Evolutionary conservation across 2,797 vertebrate species (phyloP), one percentile per base, ranked within the genome.

Genomic region (Philypnodon macrostomus): DNA sequence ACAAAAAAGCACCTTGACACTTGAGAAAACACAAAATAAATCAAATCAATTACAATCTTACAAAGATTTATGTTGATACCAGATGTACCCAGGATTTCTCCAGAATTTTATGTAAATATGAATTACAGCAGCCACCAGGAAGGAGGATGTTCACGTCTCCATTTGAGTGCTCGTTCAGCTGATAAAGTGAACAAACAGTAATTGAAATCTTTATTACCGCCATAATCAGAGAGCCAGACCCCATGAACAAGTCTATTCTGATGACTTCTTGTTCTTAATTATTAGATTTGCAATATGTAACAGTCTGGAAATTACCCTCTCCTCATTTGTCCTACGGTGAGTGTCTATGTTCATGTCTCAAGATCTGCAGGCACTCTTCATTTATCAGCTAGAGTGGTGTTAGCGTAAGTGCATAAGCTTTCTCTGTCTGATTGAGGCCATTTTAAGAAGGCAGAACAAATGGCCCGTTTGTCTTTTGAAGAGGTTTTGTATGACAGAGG

Each of bases 381-480:
- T 53, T 63, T 38, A 15, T 41, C 45, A 52, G 3, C 2, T 56
- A 39, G 33, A 66, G 53, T 37, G 42, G 14, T 15, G 27, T 53
- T 41, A 37, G 16, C 8, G 7, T 14, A 30, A 40, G 18, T 13
- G 14, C 0, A 1, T 15, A 19, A 59, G 58, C 40, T 7, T 16
- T 37, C 50, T 30, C 27, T 27, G 17, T 29, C 44, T 61, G 54
- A 56, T 49, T 61, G 47, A 63, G 12, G 26, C 33, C 60, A 52
- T 44, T 58, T 40, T 47, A 31, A 4, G 14, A 18, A 35, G 29
- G 18, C n/a, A 17, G 47, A n/a, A 14, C 1, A 5, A 67, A 48
- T 34, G 52, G 32, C 52, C 12, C 15, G 44, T 67, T 58, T 50
- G 44, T 64, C 29, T 52, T 55, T 15, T 58, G 7, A 33, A 58